Evolutionary conservation across 2,888 invertebrate species (phyloP), one percentile per base, ranked within the genome.

Genomic region (Drosophila hamatofila): DNA sequence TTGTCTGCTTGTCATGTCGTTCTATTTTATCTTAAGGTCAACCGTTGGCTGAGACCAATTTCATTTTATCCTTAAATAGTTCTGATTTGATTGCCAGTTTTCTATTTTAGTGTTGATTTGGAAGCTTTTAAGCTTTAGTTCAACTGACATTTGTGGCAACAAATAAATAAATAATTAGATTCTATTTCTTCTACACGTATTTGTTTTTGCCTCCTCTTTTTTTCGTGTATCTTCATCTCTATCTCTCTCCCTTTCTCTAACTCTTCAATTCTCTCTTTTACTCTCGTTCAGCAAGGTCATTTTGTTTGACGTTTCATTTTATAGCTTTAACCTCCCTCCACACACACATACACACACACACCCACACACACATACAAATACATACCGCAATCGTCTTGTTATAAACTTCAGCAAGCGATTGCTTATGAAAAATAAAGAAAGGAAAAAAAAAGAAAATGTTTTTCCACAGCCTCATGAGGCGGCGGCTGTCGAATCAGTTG

Each of bases 141-240:
- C 72, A 81, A 59, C 78, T 83, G 81, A 73, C 80, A 72, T 74
- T 82, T 78, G 78, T 74, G 74, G 68, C 71, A 72, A 66, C 69
- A 75, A 75, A 86, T 83, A 83, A 83, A 83, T 86, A 86, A 86
- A 86, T 83, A 86, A 83, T 78, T 81, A 83, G 81, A 78, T 82
- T 76, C 79, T 77, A 82, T 82, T 83, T 81, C 73, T 69, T 64
- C 39, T 25, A 42, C 51, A 64, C 61, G 27, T 30, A 55, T 63
- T 39, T 52, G 56, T 33, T 62, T 21, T 61, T 48, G 39, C 5
- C 49, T 46, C 8, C 49, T 63, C 9, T 65, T 66, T 67, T 66
- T 58, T 18, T 18, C 39, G 27, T 55, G 41, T 48, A n/a, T 25
- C 48, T 49, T 48, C 30, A 27, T 14, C 4, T 14, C 44, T 25